Evolutionary conservation across 1,140 invertebrate species (phyloP).

Genomic region (Armadillidium nasatum): DNA sequence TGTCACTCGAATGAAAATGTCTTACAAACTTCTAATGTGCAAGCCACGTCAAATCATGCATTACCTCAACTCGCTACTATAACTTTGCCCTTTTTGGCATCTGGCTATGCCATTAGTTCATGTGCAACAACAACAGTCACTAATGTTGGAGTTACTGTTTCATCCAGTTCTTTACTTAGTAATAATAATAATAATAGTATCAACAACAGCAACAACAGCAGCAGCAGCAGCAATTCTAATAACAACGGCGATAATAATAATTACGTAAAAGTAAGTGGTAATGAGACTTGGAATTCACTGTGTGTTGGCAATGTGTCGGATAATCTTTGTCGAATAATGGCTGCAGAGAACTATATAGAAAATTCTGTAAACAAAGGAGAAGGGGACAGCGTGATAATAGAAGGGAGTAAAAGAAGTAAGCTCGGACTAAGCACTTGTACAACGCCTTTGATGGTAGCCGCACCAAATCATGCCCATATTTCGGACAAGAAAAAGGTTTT

Average conservation of each 20-base stretch:
- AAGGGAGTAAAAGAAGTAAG: not conserved
- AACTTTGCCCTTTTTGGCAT: slow-evolving; percentile 31
- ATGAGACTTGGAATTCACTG: not conserved
- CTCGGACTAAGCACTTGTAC: not conserved
- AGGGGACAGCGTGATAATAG: no score
- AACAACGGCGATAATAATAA: no score
- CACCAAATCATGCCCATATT: not conserved
- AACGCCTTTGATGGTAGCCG: not conserved
- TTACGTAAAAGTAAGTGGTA: not conserved
- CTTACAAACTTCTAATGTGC: slow-evolving; percentile 24
- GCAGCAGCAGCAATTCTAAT: no score
- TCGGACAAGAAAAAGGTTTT: not conserved
- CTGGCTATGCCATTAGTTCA: not conserved
- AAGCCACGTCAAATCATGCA: slow-evolving; percentile 21
- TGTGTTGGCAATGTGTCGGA: not conserved
- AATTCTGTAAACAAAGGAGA: no score
- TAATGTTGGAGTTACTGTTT: not conserved
- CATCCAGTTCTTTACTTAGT: not conserved
- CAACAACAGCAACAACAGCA: no score
- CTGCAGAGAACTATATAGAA: not conserved
- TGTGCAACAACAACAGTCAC: not conserved
- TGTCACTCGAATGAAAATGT: slow-evolving; percentile 32
- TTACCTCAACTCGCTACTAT: slow-evolving; percentile 38
- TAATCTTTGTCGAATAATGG: not conserved
- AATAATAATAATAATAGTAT: no score